A percentile compares a stretch with the other conserved stretches of the same genome.
phyloP scores from a whole-genome alignment of 2,888 invertebrate species.

The Tineola bisselliella region DNA sequence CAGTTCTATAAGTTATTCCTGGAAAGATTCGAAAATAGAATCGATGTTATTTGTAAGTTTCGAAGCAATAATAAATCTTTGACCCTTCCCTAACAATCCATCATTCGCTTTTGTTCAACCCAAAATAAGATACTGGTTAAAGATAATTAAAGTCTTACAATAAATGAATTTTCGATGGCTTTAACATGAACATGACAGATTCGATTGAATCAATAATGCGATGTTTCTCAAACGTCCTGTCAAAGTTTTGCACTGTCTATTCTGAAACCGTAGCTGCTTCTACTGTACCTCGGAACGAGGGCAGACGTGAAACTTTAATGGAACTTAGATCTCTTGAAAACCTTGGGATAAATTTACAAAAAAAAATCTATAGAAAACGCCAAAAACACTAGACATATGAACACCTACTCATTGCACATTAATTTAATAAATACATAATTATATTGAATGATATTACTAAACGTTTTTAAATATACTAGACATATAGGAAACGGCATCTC shows the following conservation, averaged over 20 bases:
- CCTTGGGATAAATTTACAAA: slow-evolving; percentile 35
- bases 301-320: slow-evolving; percentile 40
- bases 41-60: not conserved
- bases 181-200: not conserved
- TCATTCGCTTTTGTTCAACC: not conserved
- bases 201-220: not conserved
- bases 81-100: not conserved
- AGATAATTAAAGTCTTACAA: not conserved
- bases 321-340: slow-evolving; percentile 29
- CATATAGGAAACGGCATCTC: slow-evolving; percentile 14
- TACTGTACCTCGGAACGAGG: not conserved
- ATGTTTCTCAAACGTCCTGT: not conserved
- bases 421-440: not conserved
- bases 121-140: not conserved
- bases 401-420: no score
- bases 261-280: slow-evolving; percentile 1
- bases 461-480: not conserved
- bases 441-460: not conserved
- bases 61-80: not conserved
- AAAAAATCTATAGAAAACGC: no score
- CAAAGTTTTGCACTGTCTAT: slow-evolving; percentile 3
- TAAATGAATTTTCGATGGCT: not conserved
- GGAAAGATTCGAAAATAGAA: not conserved
- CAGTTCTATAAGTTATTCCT: not conserved
- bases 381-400: no score